Evolutionary conservation across 2,113 vertebrate species (phyloP).

Genomic region (Athene noctua): DNA sequence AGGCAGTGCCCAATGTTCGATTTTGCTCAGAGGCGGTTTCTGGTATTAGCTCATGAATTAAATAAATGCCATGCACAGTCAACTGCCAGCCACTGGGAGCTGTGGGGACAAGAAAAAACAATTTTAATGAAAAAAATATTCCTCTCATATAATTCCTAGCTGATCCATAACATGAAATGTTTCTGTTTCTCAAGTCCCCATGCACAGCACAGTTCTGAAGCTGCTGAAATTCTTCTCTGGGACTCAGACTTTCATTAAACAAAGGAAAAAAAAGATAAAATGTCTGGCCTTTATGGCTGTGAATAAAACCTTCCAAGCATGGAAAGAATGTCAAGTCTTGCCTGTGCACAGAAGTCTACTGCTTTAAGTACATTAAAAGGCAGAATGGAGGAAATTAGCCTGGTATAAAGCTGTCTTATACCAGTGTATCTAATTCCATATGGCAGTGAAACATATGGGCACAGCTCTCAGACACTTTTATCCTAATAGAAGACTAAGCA

Average conservation of each 20-base stretch:
- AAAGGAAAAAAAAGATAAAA: background rate
- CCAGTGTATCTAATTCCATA: background rate
- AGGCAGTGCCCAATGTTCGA: background rate
- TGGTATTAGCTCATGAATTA: background rate
- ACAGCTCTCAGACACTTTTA: background rate
- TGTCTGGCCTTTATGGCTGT: background rate
- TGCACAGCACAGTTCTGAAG: background rate
- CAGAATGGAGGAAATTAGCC: slow-evolving; percentile 1
- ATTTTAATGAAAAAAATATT: background rate
- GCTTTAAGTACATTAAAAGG: background rate
- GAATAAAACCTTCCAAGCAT: slow-evolving; percentile 41
- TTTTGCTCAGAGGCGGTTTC: background rate
- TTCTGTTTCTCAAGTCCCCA: background rate
- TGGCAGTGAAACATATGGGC: background rate
- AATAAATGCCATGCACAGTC: background rate
- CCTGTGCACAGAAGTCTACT: background rate
- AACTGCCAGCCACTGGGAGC: background rate
- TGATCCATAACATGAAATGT: background rate
- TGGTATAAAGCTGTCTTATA: background rate
- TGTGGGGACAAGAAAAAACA: background rate
- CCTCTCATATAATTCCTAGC: background rate
- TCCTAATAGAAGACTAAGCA: background rate
- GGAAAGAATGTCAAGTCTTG: slow-evolving; percentile 32
- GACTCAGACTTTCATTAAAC: background rate
- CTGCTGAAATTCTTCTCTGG: background rate